Conservation (phyloP, 2,113 vertebrate genomes). For the Rutilus rutilus region DNA sequence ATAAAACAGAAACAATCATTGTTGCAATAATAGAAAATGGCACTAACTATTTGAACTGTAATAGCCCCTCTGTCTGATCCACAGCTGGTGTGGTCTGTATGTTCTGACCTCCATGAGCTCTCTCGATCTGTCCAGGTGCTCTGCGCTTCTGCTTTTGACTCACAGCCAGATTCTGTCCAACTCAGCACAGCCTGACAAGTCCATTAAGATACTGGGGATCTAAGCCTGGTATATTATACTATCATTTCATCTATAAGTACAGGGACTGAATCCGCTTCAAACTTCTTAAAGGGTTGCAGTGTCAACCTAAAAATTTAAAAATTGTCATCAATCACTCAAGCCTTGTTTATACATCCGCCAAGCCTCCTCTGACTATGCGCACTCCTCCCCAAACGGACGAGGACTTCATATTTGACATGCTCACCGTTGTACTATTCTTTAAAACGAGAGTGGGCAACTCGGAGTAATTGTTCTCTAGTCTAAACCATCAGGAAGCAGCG, state of each 20-base stretch:
- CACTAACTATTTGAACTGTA: neutral
- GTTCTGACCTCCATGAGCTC: slow-evolving; percentile 15
- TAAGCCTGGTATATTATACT: neutral
- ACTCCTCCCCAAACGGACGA: no score
- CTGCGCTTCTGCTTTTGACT: slow-evolving; percentile 18
- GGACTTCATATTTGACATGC: no score
- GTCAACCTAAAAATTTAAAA: neutral
- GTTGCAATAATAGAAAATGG: neutral
- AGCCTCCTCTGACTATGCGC: no score
- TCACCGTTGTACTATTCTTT: no score
- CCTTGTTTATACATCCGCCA: no score
- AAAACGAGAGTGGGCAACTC: no score
- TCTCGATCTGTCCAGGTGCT: slow-evolving; percentile 37
- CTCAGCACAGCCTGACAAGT: neutral
- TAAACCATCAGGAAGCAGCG: no score
- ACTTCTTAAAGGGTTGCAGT: neutral
- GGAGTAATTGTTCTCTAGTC: no score
- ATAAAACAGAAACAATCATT: neutral
- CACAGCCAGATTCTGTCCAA: neutral
- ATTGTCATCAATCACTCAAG: no score
- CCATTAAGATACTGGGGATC: neutral
- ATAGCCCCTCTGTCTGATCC: neutral
- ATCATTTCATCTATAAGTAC: neutral
- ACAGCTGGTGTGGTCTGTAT: slow-evolving; percentile 38
- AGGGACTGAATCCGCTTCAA: neutral